Evolutionary conservation across 2,113 vertebrate species (phyloP).

Genomic region (Melanotaenia duboulayi): DNA sequence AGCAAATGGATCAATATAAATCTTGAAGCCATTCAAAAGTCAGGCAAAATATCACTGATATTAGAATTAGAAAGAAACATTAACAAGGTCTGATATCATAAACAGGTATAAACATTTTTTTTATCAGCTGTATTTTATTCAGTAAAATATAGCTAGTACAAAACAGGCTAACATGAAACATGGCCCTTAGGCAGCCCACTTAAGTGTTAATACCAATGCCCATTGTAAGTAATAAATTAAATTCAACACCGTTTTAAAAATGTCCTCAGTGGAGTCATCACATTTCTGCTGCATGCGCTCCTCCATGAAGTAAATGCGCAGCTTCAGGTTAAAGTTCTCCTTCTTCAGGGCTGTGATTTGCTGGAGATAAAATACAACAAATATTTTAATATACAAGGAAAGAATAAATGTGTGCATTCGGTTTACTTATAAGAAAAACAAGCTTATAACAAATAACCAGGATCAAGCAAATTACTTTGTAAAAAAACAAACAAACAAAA

Average conservation of each 20-base stretch:
- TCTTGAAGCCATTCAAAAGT: no score
- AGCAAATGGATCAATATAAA: no score
- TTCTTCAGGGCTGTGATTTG: conserved; percentile 98
- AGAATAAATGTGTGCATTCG: background rate
- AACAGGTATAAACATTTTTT: no score
- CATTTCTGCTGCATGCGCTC: conserved; percentile 95
- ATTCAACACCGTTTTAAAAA: conserved; percentile 88
- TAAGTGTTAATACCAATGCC: background rate
- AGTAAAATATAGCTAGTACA: no score
- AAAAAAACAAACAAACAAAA: no score
- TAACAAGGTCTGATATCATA: no score
- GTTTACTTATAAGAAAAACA: conserved; percentile 16
- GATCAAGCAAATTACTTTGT: conserved; percentile 4
- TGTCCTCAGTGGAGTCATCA: conserved; percentile 90
- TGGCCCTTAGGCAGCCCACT: background rate
- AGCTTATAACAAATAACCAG: conserved; percentile 1
- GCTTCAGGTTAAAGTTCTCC: conserved; percentile 98
- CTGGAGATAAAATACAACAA: conserved; percentile 71
- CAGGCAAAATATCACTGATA: no score
- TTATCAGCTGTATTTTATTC: no score
- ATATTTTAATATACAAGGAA: background rate
- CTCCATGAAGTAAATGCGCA: conserved; percentile 98
- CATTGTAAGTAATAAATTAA: conserved; percentile 17
- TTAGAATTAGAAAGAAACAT: no score
- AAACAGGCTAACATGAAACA: conserved; percentile 28